Base-by-base conservation (phyloP, 1,140 invertebrate genomes). In the Drosophila ficusphila region DNA sequence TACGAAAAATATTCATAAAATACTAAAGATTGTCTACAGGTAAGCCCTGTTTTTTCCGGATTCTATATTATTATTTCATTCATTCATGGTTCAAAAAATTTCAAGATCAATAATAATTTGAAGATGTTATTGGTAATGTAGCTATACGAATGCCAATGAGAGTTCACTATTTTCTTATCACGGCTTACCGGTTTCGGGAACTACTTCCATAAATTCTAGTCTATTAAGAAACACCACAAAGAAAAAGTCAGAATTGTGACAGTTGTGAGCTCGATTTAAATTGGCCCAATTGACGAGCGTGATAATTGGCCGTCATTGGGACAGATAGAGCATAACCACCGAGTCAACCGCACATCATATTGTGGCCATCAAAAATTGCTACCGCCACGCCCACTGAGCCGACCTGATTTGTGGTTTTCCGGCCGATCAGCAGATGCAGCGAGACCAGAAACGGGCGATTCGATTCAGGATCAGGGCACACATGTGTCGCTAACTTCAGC, bases 341-440 rank as follows among this genome's bases (percentile, higher is more conserved):
- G 48, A 52, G 68, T 70, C 64, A 79, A 54, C 76, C 77, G 64
- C 64, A 70, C 36, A 73, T 72, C 69, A 73, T 61, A 53, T 73
- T 72, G 69, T 62, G 57, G 68, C 56, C 33, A 73, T 73, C 67
- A 47, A 21, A 67, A 42, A 52, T 27, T n/a, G n/a, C 25, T 11
- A 31, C 8, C 16, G 62, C 48, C 81, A 86, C 81, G 81, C 81
- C 81, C 76, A 86, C 76, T 62, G 25, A 2, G 23, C 2, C 29
- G 34, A 14, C 18, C 41, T 44, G 21, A 44, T 23, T 60, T 36
- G 7, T 2, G 8, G n/a, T 51, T 3, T 16, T 1, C 23, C 16
- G 42, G 16, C 21, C 46, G 68, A 46, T 73, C 76, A 88, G 77
- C 81, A 86, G 81, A 86, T 86, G 81, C 82, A 81, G 62, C 81